A percentile compares a stretch with the other conserved stretches of the same genome.
These are phyloP conservation scores for Eupithecia subfuscata DNA, from an alignment of 2,888 invertebrate genomes.

Conservation along the genomic window DNA sequence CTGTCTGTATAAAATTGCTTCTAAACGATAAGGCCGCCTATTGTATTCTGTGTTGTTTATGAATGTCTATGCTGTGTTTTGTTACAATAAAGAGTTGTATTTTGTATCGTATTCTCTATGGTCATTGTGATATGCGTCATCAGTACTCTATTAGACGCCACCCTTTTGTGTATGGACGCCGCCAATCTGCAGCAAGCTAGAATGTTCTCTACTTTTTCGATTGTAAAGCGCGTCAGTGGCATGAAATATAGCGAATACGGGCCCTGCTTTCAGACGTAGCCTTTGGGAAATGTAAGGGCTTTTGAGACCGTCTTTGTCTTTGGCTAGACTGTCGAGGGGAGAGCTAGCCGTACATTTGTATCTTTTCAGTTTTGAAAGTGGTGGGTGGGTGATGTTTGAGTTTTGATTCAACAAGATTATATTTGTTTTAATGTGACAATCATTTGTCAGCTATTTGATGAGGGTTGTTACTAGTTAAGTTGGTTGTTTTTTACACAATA, in stretches of 20 bases:
- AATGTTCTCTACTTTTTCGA: too few species aligned
- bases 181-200: too few species aligned
- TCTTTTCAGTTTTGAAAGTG: neutral
- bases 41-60: too few species aligned
- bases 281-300: conserved; percentile 20
- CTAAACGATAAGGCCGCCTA: too few species aligned
- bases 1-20: too few species aligned
- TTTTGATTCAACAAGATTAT: neutral
- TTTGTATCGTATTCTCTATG: too few species aligned
- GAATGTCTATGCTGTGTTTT: too few species aligned
- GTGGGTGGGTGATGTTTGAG: neutral
- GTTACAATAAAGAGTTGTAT: too few species aligned
- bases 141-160: too few species aligned
- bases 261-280: conserved; percentile 20
- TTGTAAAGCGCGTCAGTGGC: neutral
- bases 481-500: too few species aligned
- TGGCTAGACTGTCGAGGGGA: neutral
- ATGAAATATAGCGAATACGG: neutral
- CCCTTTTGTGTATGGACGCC: too few species aligned
- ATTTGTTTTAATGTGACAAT: neutral
- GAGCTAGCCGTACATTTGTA: neutral
- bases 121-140: too few species aligned
- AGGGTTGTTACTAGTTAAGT: neutral
- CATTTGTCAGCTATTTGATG: neutral
- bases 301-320: conserved; percentile 6